Evolutionary conservation across 2,888 invertebrate species (phyloP).

Genomic region (Sceliomorpha sp.): DNA sequence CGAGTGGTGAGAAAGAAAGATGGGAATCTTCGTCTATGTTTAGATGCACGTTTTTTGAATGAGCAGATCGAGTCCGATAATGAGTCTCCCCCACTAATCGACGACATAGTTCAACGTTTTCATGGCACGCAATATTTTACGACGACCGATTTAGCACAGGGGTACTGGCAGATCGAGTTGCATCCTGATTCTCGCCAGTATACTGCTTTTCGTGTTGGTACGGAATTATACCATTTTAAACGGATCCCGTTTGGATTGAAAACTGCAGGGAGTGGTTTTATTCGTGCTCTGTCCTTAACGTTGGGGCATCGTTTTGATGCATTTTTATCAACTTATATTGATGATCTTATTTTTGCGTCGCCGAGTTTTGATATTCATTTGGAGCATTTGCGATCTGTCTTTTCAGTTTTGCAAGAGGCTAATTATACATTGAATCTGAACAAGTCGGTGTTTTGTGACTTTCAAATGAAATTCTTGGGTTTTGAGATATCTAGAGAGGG

Average conservation of each 20-base stretch:
- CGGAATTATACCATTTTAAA: constrained; percentile 55
- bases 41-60: constrained; percentile 68
- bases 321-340: constrained; percentile 61
- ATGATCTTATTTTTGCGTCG: constrained; percentile 64
- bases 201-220: constrained; percentile 43
- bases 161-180: constrained; percentile 54
- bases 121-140: constrained; percentile 47
- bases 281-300: constrained; percentile 55
- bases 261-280: constrained; percentile 62
- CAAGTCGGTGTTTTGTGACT: constrained; percentile 60
- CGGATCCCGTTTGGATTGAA: constrained; percentile 64
- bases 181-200: constrained; percentile 32
- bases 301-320: constrained; percentile 60
- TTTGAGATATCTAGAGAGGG: constrained; percentile 10
- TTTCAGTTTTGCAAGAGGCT: constrained; percentile 10
- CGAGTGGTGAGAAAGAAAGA: constrained; percentile 29
- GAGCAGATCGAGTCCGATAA: constrained; percentile 63
- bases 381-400: constrained; percentile 56
- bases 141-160: constrained; percentile 52
- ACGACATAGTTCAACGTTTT: constrained; percentile 53
- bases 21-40: constrained; percentile 61
- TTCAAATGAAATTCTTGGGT: constrained; percentile 34
- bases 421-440: constrained; percentile 58
- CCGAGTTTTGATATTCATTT: not conserved
- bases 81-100: constrained; percentile 57